Evolutionary conservation across 1,140 invertebrate genomes (phyloP), one percentile per base, ranked within the genome.

Genomic region (Drosophila nannoptera): DNA sequence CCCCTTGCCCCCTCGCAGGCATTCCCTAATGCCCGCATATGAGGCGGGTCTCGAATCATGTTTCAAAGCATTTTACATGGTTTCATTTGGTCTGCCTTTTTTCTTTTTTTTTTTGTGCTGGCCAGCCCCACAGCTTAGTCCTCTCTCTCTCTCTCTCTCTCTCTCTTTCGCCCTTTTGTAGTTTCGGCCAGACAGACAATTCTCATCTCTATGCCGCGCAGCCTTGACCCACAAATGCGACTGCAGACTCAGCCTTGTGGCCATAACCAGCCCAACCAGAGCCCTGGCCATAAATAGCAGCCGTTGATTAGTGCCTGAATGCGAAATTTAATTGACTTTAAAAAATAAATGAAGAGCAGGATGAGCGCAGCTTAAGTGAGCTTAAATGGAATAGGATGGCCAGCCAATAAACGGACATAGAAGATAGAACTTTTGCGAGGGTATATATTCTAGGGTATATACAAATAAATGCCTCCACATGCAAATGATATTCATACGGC

Each of bases 161-260:
- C 4, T 32, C 35, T 29, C 29, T n/a, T 22, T 46, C 22, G 11
- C 4, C 11, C 5, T 33, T 50, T 50, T 50, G 11, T 33, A 33
- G 38, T 56, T 54, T 14, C 22, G 22, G 22, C 22, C 29, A 59
- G 56, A 9, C 45, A 64, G 52, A 69, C 66, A 64, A 69, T 52
- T n/a, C 50, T 8, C 32, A 4, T 4, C 65, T 54, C 22, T 36
- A 40, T 59, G 60, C 2, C 4, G 12, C 40, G 4, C 9, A 70
- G 32, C 78, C 78, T 82, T 82, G 78, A 75, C 78, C 75, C 58
- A 73, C 7, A 56, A 81, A 55, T n/a, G 38, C 40, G 35, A 14
- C 40, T 36, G 48, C 46, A 76, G 43, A 66, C 76, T 58, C 31
- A 14, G 46, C 22, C 35, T 61, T 45, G 48, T 38, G 43, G 50